Conservation (phyloP, 2,113 vertebrate species). For the Colius striatus region DNA sequence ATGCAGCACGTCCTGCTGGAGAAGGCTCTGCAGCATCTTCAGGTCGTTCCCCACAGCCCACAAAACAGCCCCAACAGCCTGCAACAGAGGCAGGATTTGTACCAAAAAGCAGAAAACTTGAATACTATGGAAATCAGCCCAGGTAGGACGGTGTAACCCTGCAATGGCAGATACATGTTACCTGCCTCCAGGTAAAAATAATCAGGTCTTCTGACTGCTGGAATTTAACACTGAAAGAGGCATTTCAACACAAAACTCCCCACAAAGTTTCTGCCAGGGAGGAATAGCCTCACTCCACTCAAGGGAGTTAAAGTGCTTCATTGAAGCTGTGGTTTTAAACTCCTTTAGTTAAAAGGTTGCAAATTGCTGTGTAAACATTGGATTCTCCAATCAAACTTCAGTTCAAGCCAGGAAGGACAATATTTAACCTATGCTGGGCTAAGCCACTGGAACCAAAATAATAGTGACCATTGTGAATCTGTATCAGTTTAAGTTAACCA, state of each 20-base stretch:
- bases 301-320: neutral
- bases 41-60: neutral
- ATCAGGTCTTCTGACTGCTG: neutral
- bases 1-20: neutral
- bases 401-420: neutral
- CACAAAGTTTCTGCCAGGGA: fast-evolving
- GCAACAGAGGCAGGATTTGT: neutral
- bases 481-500: neutral
- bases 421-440: neutral
- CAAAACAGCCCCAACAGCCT: neutral
- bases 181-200: neutral
- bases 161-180: neutral
- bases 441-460: neutral
- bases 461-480: fast-evolving
- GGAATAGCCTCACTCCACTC: neutral
- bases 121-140: fast-evolving
- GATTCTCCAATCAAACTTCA: neutral
- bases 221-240: neutral
- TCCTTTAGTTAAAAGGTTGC: neutral
- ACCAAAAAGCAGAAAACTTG: neutral
- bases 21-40: neutral
- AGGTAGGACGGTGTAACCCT: neutral
- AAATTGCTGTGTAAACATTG: neutral
- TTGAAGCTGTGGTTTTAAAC: neutral
- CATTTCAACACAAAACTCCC: neutral